Conservation (phyloP, 1,140 invertebrate genomes). For the Pseudomyrmex pallidus region DNA sequence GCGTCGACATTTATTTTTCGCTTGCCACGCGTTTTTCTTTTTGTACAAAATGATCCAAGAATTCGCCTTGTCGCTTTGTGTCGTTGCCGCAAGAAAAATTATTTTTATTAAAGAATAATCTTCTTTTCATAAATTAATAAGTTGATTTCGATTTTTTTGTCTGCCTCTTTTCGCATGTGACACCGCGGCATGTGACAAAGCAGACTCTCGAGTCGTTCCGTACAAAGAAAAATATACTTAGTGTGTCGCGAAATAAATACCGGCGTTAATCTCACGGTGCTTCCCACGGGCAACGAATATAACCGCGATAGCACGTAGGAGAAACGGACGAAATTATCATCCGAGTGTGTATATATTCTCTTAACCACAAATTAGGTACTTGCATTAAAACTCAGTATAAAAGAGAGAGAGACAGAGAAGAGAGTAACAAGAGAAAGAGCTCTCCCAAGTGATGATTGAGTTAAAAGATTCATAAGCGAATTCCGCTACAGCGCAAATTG, state of each 20-base stretch:
- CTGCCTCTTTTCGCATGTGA: neutral
- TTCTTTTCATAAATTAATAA: neutral
- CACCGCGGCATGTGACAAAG: neutral
- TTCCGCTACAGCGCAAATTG: slow-evolving; percentile 29
- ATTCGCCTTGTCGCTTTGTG: neutral
- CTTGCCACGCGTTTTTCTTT: too few species aligned
- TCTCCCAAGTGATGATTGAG: neutral
- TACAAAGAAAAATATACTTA: slow-evolving; percentile 26
- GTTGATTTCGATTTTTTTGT: neutral
- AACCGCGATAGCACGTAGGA: neutral
- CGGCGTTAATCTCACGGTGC: slow-evolving; percentile 23
- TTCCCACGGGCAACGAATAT: slow-evolving; percentile 30
- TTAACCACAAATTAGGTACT: neutral
- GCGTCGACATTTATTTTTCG: too few species aligned
- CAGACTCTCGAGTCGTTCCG: slow-evolving; percentile 17
- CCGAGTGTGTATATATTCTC: neutral
- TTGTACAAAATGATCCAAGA: too few species aligned
- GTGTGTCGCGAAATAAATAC: slow-evolving; percentile 37
- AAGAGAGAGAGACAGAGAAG: neutral
- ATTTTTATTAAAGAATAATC: neutral
- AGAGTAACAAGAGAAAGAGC: slow-evolving; percentile 22
- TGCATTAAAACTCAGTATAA: neutral
- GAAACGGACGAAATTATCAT: slow-evolving; percentile 36
- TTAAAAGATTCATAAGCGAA: slow-evolving; percentile 18
- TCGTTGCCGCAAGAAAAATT: neutral